These are phyloP conservation scores for Bubo blakistoni DNA, from an alignment of 2,113 vertebrate genomes.

Conservation along the genomic window DNA sequence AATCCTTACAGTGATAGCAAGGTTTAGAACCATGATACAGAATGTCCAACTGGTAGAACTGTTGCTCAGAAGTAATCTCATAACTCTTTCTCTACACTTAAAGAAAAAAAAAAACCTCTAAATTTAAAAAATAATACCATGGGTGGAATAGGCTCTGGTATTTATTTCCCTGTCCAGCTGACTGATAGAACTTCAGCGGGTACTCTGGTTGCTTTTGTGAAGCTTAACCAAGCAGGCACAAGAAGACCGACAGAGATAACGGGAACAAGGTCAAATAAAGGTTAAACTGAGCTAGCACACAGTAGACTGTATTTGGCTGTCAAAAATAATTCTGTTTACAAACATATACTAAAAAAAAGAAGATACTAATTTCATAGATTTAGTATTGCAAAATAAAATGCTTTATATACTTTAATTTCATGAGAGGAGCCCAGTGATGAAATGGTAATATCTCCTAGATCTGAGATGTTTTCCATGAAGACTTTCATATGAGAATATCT, in stretches of 20 bases:
- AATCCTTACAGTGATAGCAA: neutral
- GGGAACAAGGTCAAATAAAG: neutral
- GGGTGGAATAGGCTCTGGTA: neutral
- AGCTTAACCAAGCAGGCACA: neutral
- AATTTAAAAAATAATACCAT: neutral
- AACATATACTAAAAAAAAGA: neutral
- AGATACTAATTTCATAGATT: neutral
- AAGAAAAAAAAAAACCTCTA: neutral
- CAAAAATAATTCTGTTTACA: neutral
- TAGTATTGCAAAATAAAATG: neutral
- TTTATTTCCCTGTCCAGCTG: neutral
- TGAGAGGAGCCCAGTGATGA: neutral
- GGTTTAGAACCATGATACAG: neutral
- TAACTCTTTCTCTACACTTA: neutral
- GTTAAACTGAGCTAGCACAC: neutral
- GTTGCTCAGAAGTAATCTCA: neutral
- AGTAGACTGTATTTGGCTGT: neutral
- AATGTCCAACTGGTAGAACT: neutral
- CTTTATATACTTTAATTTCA: neutral
- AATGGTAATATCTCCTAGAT: neutral
- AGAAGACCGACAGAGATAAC: neutral
- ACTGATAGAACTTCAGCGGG: neutral
- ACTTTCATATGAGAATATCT: neutral
- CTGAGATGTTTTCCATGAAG: neutral
- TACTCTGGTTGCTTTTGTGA: neutral